phyloP scores from a whole-genome alignment of 2,888 invertebrate species.

The Lasioglossum morio region DNA sequence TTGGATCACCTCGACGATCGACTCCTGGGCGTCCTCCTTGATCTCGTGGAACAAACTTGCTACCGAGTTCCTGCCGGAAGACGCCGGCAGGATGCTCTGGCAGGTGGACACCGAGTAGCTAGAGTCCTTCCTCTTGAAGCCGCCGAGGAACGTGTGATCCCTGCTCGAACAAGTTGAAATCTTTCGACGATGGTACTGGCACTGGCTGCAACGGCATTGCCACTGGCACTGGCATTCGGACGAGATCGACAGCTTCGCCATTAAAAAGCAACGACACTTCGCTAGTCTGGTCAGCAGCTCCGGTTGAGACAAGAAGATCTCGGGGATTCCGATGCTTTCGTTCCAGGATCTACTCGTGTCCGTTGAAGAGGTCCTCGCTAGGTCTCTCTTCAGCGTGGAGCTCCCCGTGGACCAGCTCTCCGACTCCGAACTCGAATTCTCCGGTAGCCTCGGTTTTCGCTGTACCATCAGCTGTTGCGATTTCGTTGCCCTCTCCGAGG shows the following conservation, averaged over 20 bases:
- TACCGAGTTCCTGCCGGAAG: conserved; percentile 73
- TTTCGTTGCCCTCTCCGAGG: conserved; percentile 21
- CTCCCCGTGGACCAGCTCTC: conserved; percentile 68
- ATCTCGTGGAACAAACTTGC: conserved; percentile 62
- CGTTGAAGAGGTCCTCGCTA: conserved; percentile 64
- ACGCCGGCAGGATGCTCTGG: conserved; percentile 75
- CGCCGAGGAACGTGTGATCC: conserved; percentile 50
- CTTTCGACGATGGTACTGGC: conserved; percentile 65
- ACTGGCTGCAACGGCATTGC: conserved; percentile 66
- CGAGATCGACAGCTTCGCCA: conserved; percentile 47
- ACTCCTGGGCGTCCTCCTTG: conserved; percentile 45
- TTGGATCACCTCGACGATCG: conserved; percentile 48
- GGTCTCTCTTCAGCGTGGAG: conserved; percentile 58
- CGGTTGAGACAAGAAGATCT: conserved; percentile 68
- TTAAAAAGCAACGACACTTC: conserved; percentile 62
- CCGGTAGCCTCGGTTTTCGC: conserved; percentile 29
- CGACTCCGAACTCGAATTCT: conserved; percentile 69
- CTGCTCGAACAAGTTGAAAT: conserved; percentile 59
- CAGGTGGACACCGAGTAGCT: conserved; percentile 78
- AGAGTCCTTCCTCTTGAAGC: conserved; percentile 73
- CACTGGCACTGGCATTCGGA: conserved; percentile 59
- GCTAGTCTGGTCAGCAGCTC: conserved; percentile 58
- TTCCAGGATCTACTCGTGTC: conserved; percentile 70
- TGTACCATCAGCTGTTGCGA: conserved; percentile 3
- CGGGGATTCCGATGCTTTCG: conserved; percentile 73